phyloP scores from a whole-genome alignment of 2,888 invertebrate genomes.

The Melipona bicolor region DNA sequence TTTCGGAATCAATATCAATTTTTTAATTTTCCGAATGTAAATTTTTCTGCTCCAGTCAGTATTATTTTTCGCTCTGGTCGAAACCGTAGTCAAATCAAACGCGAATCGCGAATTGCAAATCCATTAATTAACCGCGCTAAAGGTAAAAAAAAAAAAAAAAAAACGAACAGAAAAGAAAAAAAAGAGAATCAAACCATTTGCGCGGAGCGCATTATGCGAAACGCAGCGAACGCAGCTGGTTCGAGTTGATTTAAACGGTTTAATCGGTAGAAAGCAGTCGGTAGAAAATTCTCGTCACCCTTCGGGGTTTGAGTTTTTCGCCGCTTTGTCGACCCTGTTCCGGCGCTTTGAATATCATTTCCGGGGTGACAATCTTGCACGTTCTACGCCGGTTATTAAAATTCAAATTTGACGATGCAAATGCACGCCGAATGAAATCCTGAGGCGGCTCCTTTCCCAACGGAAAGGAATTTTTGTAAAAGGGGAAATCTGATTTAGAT shows the following conservation, averaged over 20 bases:
- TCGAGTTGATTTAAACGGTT: conserved; percentile 36
- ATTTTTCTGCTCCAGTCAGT: not conserved
- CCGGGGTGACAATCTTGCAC: conserved; percentile 22
- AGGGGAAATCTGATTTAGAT: not conserved
- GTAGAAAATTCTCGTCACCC: conserved; percentile 23
- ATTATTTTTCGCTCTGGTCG: not conserved
- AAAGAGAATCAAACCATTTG: not conserved
- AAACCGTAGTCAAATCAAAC: not conserved
- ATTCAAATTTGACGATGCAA: conserved; percentile 49
- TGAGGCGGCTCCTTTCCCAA: not conserved
- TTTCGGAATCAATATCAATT: not conserved
- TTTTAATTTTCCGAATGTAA: too few relatives aligned
- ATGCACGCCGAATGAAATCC: conserved; percentile 41
- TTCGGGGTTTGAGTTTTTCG: conserved; percentile 7
- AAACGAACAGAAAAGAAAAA: not conserved
- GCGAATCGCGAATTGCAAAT: conserved; percentile 1
- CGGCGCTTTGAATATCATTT: conserved; percentile 35
- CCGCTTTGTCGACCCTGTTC: not conserved
- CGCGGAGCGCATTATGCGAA: not conserved
- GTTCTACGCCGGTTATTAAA: conserved; percentile 37
- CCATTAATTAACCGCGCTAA: conserved; percentile 1
- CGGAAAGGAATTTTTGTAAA: not conserved
- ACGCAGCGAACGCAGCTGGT: conserved; percentile 5
- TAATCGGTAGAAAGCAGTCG: conserved; percentile 23
- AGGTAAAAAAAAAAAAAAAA: not conserved